These are phyloP conservation scores for Morone saxatilis DNA, from an alignment of 2,113 vertebrate species.

Conservation along the genomic window DNA sequence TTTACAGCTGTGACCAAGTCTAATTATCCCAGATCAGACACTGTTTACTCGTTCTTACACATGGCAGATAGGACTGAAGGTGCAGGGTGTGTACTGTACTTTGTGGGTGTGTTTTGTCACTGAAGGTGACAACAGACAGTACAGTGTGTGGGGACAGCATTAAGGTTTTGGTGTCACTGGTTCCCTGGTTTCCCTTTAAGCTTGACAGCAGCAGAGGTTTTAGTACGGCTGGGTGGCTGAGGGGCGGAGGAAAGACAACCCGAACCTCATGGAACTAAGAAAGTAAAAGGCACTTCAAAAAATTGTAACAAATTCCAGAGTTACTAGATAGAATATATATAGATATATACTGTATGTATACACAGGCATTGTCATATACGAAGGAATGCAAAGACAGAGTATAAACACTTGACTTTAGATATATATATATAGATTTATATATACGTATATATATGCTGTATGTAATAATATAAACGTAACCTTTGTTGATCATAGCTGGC, in stretches of 20 bases:
- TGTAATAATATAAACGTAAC: slow-evolving; percentile 58
- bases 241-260: slow-evolving; percentile 53
- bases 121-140: slow-evolving; percentile 10
- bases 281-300: slow-evolving; percentile 86
- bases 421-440: slow-evolving; percentile 20
- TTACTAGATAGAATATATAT: slow-evolving; percentile 56
- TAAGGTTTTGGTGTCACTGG: slow-evolving; percentile 68
- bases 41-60: slow-evolving; percentile 4
- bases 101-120: background rate
- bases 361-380: slow-evolving; percentile 69
- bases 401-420: slow-evolving; percentile 59
- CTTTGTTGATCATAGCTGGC: slow-evolving; percentile 59
- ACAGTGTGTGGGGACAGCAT: slow-evolving; percentile 35
- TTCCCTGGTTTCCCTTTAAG: slow-evolving; percentile 70
- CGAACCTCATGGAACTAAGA: slow-evolving; percentile 71
- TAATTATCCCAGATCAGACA: background rate
- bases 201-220: slow-evolving; percentile 64
- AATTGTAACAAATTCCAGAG: slow-evolving; percentile 79
- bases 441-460: slow-evolving; percentile 2
- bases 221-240: slow-evolving; percentile 42
- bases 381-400: slow-evolving; percentile 75
- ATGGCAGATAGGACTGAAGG: slow-evolving; percentile 1
- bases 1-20: background rate
- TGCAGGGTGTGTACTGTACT: slow-evolving; percentile 1
- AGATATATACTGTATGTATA: slow-evolving; percentile 55